Conservation (phyloP, 2,888 invertebrate species). For the Xylocampa areola region DNA sequence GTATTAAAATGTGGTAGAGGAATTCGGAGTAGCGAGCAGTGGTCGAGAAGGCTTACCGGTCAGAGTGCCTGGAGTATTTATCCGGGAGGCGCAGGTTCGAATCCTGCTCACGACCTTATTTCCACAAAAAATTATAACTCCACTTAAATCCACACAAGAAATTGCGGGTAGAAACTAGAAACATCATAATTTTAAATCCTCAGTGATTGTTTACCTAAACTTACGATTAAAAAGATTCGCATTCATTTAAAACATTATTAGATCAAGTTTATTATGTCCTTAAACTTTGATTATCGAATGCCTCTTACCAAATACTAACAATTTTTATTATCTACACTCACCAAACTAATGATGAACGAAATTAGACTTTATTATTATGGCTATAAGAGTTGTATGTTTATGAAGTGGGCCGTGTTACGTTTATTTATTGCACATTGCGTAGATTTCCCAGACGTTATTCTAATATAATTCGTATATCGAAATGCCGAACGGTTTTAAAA, state of each 20-base stretch:
- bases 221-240: slow-evolving; percentile 33
- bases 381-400: slow-evolving; percentile 52
- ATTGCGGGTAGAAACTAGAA: no score
- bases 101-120: no score
- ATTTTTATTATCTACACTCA: slow-evolving; percentile 37
- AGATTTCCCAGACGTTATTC: slow-evolving; percentile 84
- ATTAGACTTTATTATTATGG: slow-evolving; percentile 58
- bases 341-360: slow-evolving; percentile 25
- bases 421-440: slow-evolving; percentile 87
- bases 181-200: neutral
- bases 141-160: no score
- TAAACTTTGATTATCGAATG: slow-evolving; percentile 78
- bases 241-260: slow-evolving; percentile 51
- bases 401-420: slow-evolving; percentile 29
- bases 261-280: slow-evolving; percentile 65
- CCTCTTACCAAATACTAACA: slow-evolving; percentile 72
- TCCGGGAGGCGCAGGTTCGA: no score
- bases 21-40: no score
- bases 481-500: slow-evolving; percentile 86
- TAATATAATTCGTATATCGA: slow-evolving; percentile 81
- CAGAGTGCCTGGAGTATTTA: no score
- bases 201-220: slow-evolving; percentile 5
- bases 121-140: no score
- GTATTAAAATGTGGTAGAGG: no score
- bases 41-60: no score